Conservation (phyloP, 2,113 vertebrate species). For the Proterorhinus semilunaris region DNA sequence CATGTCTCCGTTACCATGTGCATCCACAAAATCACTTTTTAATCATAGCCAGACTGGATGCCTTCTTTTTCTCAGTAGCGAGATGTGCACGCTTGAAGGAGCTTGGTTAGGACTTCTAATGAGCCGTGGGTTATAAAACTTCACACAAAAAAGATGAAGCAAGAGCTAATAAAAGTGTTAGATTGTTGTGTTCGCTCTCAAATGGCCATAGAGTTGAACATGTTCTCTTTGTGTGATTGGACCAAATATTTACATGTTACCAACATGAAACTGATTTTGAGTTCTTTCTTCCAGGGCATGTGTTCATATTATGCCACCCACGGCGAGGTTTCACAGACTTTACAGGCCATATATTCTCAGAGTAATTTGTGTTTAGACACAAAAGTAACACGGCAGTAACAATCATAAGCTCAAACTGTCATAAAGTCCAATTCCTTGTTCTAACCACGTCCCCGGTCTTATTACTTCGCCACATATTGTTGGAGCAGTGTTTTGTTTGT, state of each 20-base stretch:
- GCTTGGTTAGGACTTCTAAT: conserved; percentile 44
- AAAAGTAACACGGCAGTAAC: conserved; percentile 69
- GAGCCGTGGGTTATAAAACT: conserved; percentile 52
- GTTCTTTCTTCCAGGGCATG: conserved; percentile 50
- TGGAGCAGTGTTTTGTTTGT: conserved; percentile 9
- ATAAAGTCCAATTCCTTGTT: conserved; percentile 57
- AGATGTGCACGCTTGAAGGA: conserved; percentile 33
- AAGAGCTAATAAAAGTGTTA: conserved; percentile 9
- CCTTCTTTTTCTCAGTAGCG: conserved; percentile 27
- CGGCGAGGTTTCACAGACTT: conserved; percentile 76
- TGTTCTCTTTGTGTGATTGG: conserved; percentile 20
- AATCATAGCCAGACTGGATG: conserved; percentile 25
- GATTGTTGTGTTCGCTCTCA: neutral
- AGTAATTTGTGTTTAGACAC: conserved; percentile 78
- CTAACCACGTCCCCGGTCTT: conserved; percentile 42
- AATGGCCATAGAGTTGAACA: neutral
- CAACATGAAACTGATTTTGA: conserved; percentile 29
- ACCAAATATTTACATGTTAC: conserved; percentile 22
- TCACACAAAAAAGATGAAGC: conserved; percentile 42
- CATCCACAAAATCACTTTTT: conserved; percentile 44
- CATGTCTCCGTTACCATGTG: conserved; percentile 45
- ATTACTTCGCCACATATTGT: conserved; percentile 31
- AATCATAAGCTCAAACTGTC: conserved; percentile 70
- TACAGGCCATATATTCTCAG: conserved; percentile 76
- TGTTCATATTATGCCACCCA: conserved; percentile 71